Evolutionary conservation across 2,888 invertebrate genomes (phyloP).

Genomic region (Barypeithes pellucidus): DNA sequence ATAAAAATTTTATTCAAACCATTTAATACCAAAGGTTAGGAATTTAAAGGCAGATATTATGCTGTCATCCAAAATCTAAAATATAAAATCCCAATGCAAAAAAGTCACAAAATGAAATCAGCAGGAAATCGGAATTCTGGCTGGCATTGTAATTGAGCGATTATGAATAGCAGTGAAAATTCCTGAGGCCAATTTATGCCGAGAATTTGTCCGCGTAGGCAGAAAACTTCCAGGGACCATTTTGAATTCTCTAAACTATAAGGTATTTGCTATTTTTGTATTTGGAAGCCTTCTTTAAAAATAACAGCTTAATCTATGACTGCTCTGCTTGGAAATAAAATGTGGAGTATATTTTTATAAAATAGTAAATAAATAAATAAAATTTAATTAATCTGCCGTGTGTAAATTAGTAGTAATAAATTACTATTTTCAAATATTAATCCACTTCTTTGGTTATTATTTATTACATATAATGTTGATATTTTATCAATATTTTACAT

Average conservation of each 20-base stretch:
- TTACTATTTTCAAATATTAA: too few species aligned
- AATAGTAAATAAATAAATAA: too few species aligned
- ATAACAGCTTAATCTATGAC: too few species aligned
- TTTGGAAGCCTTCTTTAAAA: not conserved
- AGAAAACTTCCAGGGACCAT: not conserved
- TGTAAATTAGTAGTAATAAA: too few species aligned
- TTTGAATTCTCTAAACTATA: slow-evolving; percentile 1
- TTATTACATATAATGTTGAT: too few species aligned
- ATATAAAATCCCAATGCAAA: not conserved
- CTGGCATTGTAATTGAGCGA: slow-evolving; percentile 12
- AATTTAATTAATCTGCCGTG: too few species aligned
- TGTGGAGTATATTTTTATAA: too few species aligned
- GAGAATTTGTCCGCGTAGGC: slow-evolving; percentile 17
- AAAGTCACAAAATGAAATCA: slow-evolving; percentile 11
- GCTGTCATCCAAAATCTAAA: not conserved
- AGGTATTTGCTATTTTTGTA: not conserved
- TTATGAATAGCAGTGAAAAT: not conserved
- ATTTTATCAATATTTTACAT: too few species aligned
- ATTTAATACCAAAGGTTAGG: not conserved
- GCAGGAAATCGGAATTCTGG: slow-evolving; percentile 4
- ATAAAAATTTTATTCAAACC: too few species aligned
- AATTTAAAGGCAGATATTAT: not conserved
- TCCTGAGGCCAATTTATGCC: slow-evolving; percentile 14
- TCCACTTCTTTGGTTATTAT: too few species aligned
- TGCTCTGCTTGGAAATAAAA: too few species aligned